Base-by-base conservation (phyloP, 2,797 vertebrate species). In the Danio choprae region DNA sequence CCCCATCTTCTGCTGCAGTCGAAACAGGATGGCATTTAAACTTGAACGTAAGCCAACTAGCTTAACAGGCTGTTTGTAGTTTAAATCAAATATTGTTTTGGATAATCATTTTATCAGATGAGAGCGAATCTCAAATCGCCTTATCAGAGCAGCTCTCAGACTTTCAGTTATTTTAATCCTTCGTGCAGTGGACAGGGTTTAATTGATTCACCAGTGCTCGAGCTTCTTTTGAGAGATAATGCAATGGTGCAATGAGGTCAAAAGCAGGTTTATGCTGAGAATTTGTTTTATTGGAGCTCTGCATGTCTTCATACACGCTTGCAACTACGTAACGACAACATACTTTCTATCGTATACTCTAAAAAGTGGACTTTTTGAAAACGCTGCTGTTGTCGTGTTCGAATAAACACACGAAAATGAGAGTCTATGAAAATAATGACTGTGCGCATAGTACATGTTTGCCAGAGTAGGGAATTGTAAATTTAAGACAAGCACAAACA, bases 21-120 rank as follows among this genome's bases (percentile, higher is more conserved):
- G 81, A 91, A 90, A 87, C 77, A 80, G 89, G 86, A 86, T 91
- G 90, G 86, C 88, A 92, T 92, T 92, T 89, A 85, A 91, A 93
- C 87, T 90, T 92, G 87, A 84, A 88, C 89, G 90, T 85, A 85
- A 85, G 83, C 72, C 81, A 78, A 84, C 90, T 92, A 94, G 92
- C 90, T 87, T 71, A 65, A 85, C 74, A 76, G 86, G 92, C 85
- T 93, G 89, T 91, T 93, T 92, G 90, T 92, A 90, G 88, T 88
- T 88, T 89, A 89, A 91, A 89, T 91, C 89, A 92, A 89, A 89
- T 88, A 68, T 91, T 91, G 87, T 91, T 67, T 79, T 88, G 92
- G 92, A 91, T 93, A 93, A 94, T 94, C 91, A 91, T 93, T 93
- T 94, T 91, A 94, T 95, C 93, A 93, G 94, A 95, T 94, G 91